Base-by-base conservation (phyloP, 2,113 vertebrate species). In the Camelus bactrianus region DNA sequence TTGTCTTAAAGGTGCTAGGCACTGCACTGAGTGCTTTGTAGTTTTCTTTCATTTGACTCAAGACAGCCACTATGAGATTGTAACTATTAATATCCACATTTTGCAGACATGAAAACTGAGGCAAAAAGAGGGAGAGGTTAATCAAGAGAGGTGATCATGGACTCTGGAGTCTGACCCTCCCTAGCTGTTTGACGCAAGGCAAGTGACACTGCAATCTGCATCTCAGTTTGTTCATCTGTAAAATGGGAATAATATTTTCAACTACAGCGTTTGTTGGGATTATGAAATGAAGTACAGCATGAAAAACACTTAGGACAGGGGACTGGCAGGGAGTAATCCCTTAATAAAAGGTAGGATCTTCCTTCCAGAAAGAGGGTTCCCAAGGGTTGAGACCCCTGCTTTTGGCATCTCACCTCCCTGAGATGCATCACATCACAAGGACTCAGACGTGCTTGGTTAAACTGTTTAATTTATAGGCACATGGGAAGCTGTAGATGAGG, bases 381-480 rank as follows among this genome's bases (percentile, higher is more conserved):
- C 3, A 46, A 42, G 14, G 35, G 12, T 20, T 4, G 11, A 69
- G 48, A 13, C 38, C 35, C 12, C 1, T 14, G 46, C 28, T 46
- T 15, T 58, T 30, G 32, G 8, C 54, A 22, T 30, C 79, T 62
- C 32, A 17, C 35, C 42, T 65, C 26, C 83, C 83, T 8, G 12
- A 10, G 42, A 97, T 67, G 82, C 11, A 46, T n/a, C 54, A 4
- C 6, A 0, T 58, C 70, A 91, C 52, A 50, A 65, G 72, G 72
- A 90, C 62, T 70, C 62, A 50, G 80, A 6, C 28, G 81, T 60
- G 46, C 60, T 96, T 42, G 35, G 22, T 58, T 8, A 38, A 50
- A 38, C 46, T 2, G 7, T 94, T 97, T 97, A 95, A 94, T 98
- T 69, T 73, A 50, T 26, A 67, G 38, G n/a, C 62, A 72, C 9